Base-by-base conservation (phyloP, 2,797 vertebrate genomes). In the Rhinophrynus dorsalis region DNA sequence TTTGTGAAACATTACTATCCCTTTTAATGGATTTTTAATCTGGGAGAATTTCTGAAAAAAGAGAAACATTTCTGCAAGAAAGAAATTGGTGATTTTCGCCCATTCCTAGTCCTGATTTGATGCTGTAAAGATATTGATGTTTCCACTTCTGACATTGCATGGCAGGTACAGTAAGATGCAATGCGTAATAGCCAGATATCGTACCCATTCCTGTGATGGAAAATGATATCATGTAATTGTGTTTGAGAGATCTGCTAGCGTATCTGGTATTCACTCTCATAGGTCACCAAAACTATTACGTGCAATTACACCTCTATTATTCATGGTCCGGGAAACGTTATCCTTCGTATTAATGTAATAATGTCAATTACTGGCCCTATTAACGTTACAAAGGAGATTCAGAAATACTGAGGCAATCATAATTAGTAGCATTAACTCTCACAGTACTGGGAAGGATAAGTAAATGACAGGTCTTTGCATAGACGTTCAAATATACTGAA, bases 321-420 rank as follows among this genome's bases (percentile, higher is more conserved):
- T 50, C 70, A 73, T 66, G 62, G 62, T 73, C 54, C 62, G 62
- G 62, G 37, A 66, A 21, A 50, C 62, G 58, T 59, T 73, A 73
- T 67, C 55, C 55, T 60, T 73, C 60, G 55, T 73, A 73, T 66
- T 73, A 73, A 73, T 73, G 47, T 60, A 73, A 73, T 73, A 73
- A 73, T 67, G 70, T 66, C 55, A 73, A 67, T 67, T 67, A 73
- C 70, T 73, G 70, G 62, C 47, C 47, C 40, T 66, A 66, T 73
- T 67, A 73, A 66, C 37, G 55, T 66, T 73, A 73, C 38, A 73
- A 73, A 66, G 47, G 62, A 73, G 37, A 45, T 54, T 30, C 38
- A 37, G 40, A 73, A 67, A 66, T 44, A 54, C 70, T 32, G 29
- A 27, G 29, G 50, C 56, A 66, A 54, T 60, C 11, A 51, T 23